phyloP scores from a whole-genome alignment of 2,113 vertebrate genomes.

The Centropristis striata region DNA sequence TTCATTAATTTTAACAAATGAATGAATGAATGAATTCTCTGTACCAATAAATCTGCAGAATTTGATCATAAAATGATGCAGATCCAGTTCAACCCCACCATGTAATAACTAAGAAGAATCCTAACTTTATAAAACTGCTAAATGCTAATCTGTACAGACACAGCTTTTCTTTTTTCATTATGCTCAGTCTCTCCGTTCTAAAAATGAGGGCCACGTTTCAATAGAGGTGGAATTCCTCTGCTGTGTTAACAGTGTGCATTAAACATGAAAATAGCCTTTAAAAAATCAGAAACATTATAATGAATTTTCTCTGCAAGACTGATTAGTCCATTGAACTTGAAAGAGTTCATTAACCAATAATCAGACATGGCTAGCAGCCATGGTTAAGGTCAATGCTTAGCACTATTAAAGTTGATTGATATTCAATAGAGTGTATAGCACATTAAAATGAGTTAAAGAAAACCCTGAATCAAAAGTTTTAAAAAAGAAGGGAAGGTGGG shows the following conservation, averaged over 20 bases:
- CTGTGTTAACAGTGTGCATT: conserved; percentile 68
- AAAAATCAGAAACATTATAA: conserved; percentile 74
- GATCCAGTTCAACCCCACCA: background rate
- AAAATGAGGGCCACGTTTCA: conserved; percentile 51
- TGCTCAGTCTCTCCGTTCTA: conserved; percentile 45
- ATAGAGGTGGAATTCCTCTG: conserved; percentile 49
- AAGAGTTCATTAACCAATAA: conserved; percentile 82
- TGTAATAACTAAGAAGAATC: background rate
- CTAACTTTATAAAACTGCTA: conserved; percentile 39
- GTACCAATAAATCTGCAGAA: background rate
- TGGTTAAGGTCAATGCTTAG: conserved; percentile 75
- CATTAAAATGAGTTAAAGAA: conserved; percentile 71
- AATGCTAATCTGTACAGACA: conserved; percentile 39
- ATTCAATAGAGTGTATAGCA: conserved; percentile 80
- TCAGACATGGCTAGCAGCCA: conserved; percentile 66
- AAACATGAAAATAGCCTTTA: conserved; percentile 71
- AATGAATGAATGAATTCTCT: background rate
- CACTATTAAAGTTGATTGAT: conserved; percentile 76
- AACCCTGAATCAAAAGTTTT: conserved; percentile 63
- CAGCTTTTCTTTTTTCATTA: conserved; percentile 24
- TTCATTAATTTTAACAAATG: too few relatives aligned
- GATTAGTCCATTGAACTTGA: conserved; percentile 79
- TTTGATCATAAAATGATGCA: background rate
- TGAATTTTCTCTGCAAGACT: conserved; percentile 77
- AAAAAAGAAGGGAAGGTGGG: conserved; percentile 45